A percentile compares a stretch with the other conserved stretches of the same genome.
Evolutionary conservation across 1,140 invertebrate species (phyloP).

Genomic region (Drosophila pseudoobscura): DNA sequence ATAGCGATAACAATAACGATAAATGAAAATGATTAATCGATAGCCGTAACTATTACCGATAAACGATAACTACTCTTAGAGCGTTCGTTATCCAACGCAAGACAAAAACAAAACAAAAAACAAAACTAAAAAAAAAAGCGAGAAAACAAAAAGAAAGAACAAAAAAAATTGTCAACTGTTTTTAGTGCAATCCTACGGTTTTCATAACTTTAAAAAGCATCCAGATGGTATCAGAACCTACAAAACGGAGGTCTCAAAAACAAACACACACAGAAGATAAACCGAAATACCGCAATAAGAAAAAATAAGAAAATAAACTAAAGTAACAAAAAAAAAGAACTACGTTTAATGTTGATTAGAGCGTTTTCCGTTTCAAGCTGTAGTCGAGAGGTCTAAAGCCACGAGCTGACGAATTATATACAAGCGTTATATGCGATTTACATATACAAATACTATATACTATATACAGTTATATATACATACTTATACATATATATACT

Average conservation of each 20-base stretch:
- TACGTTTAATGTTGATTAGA: slow-evolving; percentile 60
- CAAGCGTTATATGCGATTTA: slow-evolving; percentile 63
- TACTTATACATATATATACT: slow-evolving; percentile 23
- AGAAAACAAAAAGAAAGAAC: slow-evolving; percentile 3
- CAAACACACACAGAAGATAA: slow-evolving; percentile 11
- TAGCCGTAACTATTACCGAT: slow-evolving; percentile 36
- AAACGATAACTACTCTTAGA: slow-evolving; percentile 45
- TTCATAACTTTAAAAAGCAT: slow-evolving; percentile 73
- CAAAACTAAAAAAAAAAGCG: slow-evolving; percentile 14
- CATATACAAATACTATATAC: slow-evolving; percentile 40
- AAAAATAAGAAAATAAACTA: background rate
- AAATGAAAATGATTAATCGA: slow-evolving; percentile 35
- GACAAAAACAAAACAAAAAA: slow-evolving; percentile 1
- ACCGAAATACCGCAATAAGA: slow-evolving; percentile 15
- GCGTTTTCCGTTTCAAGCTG: slow-evolving; percentile 57
- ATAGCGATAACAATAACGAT: slow-evolving; percentile 31
- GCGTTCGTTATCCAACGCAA: slow-evolving; percentile 33
- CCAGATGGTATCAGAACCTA: slow-evolving; percentile 39
- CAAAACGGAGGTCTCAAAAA: slow-evolving; percentile 18
- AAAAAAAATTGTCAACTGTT: slow-evolving; percentile 64
- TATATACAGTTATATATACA: slow-evolving; percentile 40
- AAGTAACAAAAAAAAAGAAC: slow-evolving; percentile 7
- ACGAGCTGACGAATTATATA: slow-evolving; percentile 33
- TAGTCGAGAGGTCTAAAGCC: slow-evolving; percentile 7
- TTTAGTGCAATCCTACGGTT: slow-evolving; percentile 81